Base-by-base conservation (phyloP, 2,113 vertebrate genomes). In the Xiphophorus couchianus region DNA sequence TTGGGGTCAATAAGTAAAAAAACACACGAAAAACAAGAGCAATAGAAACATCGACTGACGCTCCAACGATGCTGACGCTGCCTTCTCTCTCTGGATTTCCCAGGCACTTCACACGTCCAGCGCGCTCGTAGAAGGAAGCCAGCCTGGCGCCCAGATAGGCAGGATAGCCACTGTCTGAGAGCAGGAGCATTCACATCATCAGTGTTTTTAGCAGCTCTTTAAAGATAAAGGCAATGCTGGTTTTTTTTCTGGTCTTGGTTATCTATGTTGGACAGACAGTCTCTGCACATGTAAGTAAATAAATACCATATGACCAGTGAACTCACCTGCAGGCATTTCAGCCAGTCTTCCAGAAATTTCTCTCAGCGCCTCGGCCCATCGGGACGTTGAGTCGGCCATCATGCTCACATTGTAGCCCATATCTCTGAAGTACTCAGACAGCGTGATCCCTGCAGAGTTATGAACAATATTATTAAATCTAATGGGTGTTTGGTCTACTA, bases 371-470 rank as follows among this genome's bases (percentile, higher is more conserved):
- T 99, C 98, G 1, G 98, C 98, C 98, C 98, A 99, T 82, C 98
- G 94, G 64, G 98, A 99, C 2, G 98, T 99, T 0, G 98, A 99
- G 87, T 99, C 98, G 39, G 98, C 98, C 98, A 99, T 99, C 98
- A 99, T 99, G 83, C 97, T 99, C 88, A 99, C 97, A 0, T 99
- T 95, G 86, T 99, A 99, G 71, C 98, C 98, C 98, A 99, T 99
- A 86, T 99, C 98, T 69, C 98, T 91, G 93, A 99, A 99, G 90
- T 99, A 99, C 78, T 99, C 98, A 0, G 98, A 99, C 65, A 99
- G 91, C 0, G 98, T 99, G 91, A 99, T 99, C 33, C 98, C 98
- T 99, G 90, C 48, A 76, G 39, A 61, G 30, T 7, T 4, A 29
- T 22, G 25, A 48, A 48, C 25, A 54, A 54, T 54, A 9, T 58